Evolutionary conservation across 2,113 vertebrate genomes (phyloP), one percentile per base, ranked within the genome.

Genomic region (Patagioenas fasciata): DNA sequence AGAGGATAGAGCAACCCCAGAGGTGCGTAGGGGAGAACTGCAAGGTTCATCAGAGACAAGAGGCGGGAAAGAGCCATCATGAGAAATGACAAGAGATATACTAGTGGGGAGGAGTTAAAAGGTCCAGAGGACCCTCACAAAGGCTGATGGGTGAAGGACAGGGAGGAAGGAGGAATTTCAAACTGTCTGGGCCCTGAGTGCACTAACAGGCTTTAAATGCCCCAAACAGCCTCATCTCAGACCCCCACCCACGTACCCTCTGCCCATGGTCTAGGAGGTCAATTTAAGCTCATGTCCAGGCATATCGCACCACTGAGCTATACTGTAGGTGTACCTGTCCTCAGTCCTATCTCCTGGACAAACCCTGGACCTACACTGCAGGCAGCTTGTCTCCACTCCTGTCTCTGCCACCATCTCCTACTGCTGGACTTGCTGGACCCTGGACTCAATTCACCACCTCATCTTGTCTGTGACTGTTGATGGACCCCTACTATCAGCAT

Each of bases 401-500:
- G 34, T 38, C 58, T 88, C 64, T 58, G 36, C 19, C 48, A 92
- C 40, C 47, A 50, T 7, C n/a, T 77, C 15, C 40, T 54, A 57
- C 9, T 0, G 0, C 58, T 62, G 21, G 29, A 51, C 31, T 71
- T 0, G 0, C 12, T 85, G n/a, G 50, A 72, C 29, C 13, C 25
- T n/a, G 34, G 53, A 89, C 44, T 29, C 4, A 1, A 75, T 56
- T 40, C 44, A 91, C 31, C 20, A 80, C 36, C 40, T 58, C 44
- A 57, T 82, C 40, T 56, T 61, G 62, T 67, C 29, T 73, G 58
- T n/a, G 50, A 44, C n/a, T 77, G 47, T 3, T n/a, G 40, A 70
- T 9, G n/a, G 15, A 51, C 24, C 10, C 48, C 25, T 93, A 47
- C 47, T 74, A 54, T 6, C 11, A 25, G n/a, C 47, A 91, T n/a